Evolutionary conservation across 35 echinoderm and acorn worm genomes (phyloP).

Genomic region (Holothuria glaberrima): DNA sequence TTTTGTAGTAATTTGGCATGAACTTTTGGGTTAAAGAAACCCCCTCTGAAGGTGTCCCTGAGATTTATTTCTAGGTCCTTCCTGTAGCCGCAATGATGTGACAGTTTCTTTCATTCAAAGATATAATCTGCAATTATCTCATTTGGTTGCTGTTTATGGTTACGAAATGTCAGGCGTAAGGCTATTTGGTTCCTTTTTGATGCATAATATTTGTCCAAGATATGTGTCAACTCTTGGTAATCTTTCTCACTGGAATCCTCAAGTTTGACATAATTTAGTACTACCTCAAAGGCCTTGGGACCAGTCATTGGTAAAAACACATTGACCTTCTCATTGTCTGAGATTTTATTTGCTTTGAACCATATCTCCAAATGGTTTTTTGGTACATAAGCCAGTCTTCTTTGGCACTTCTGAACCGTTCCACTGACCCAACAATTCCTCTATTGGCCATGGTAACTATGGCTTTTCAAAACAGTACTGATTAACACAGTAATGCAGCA

Average conservation of each 20-base stretch:
- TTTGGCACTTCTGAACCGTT: neutral
- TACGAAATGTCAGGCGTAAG: neutral
- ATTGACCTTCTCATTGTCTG: constrained; percentile 41
- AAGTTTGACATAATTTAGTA: neutral
- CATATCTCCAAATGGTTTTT: constrained; percentile 27
- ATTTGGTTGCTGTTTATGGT: neutral
- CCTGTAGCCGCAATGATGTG: constrained; percentile 48
- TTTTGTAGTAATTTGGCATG: constrained; percentile 38
- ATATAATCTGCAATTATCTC: neutral
- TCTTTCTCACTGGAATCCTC: neutral
- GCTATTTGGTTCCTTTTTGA: constrained; percentile 12
- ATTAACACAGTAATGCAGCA: neutral
- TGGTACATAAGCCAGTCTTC: constrained; percentile 44
- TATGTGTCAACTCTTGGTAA: neutral
- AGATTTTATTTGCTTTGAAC: constrained; percentile 43
- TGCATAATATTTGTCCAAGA: constrained; percentile 23
- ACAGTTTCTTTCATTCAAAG: constrained; percentile 38
- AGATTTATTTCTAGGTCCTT: constrained; percentile 17
- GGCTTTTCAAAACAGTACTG: neutral
- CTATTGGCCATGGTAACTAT: neutral
- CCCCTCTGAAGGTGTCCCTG: constrained; percentile 38
- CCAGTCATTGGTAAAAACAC: constrained; percentile 40
- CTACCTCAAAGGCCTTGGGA: constrained; percentile 14
- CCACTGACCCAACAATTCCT: neutral
- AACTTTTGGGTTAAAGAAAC: neutral